Conservation (phyloP, 2,113 vertebrate species). For the Mustela nigripes region DNA sequence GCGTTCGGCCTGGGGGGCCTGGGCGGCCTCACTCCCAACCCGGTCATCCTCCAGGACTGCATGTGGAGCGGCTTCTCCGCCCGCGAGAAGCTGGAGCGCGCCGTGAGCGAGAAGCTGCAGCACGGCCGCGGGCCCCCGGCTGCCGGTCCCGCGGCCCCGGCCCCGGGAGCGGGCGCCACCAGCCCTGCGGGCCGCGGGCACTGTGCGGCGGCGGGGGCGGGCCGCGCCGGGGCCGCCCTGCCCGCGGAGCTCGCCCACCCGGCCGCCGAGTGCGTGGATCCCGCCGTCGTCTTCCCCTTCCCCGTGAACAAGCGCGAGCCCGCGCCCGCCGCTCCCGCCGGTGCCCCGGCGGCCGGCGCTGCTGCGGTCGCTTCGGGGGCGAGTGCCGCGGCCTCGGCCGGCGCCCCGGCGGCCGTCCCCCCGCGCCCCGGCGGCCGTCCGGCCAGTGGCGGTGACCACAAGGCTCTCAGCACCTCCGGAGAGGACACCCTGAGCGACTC, state of each 20-base stretch:
- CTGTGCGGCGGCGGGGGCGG: neutral
- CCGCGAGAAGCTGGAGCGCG: conserved; percentile 96
- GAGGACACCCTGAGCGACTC: conserved; percentile 94
- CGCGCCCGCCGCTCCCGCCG: conserved; percentile 69
- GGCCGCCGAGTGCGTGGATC: conserved; percentile 94
- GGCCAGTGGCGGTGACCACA: conserved; percentile 66
- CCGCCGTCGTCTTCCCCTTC: conserved; percentile 95
- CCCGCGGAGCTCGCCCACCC: conserved; percentile 88
- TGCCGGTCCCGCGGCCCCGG: conserved; percentile 65
- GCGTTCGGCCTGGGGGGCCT: conserved; percentile 89
- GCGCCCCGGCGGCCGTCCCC: neutral
- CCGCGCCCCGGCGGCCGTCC: conserved; percentile 58
- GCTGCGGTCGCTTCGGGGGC: neutral
- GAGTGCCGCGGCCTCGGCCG: neutral
- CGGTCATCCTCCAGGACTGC: conserved; percentile 98
- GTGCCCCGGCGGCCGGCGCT: neutral
- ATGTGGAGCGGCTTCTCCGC: conserved; percentile 99
- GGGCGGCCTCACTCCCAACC: conserved; percentile 90
- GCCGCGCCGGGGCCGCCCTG: conserved; percentile 23
- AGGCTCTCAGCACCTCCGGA: conserved; percentile 86
- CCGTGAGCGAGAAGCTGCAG: conserved; percentile 95
- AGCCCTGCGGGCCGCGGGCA: conserved; percentile 51
- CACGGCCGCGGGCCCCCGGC: conserved; percentile 84
- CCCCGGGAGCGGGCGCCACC: conserved; percentile 48
- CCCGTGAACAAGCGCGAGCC: conserved; percentile 91